phyloP scores from a whole-genome alignment of 2,113 vertebrate genomes.

The Tinamus guttatus region DNA sequence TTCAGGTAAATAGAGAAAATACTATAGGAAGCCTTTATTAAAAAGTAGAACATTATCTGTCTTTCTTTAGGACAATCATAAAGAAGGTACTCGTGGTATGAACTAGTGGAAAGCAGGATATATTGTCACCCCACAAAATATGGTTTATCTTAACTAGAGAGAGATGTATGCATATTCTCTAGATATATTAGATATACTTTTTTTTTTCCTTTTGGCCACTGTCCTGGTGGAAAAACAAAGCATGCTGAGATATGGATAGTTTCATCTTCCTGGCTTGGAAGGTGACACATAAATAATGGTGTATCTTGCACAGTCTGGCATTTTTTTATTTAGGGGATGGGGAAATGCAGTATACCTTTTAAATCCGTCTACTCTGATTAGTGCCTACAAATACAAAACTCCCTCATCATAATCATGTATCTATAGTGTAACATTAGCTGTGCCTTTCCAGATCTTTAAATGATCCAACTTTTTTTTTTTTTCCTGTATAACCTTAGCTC shows the following conservation, averaged over 20 bases:
- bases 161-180: not conserved
- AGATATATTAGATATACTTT: not conserved
- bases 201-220: not conserved
- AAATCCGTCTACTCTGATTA: not conserved
- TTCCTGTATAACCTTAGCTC: not conserved
- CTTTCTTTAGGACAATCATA: not conserved
- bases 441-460: not conserved
- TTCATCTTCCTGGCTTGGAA: not conserved
- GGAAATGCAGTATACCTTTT: not conserved
- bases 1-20: not conserved
- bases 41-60: not conserved
- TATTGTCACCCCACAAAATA: not conserved
- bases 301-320: not conserved
- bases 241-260: not conserved
- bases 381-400: not conserved
- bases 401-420: not conserved
- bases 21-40: not conserved
- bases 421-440: not conserved
- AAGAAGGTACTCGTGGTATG: not conserved
- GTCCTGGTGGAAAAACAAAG: not conserved
- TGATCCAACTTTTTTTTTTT: not conserved
- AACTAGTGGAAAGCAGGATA: not conserved
- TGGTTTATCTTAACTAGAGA: not conserved
- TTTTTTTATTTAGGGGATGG: not conserved
- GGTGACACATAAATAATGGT: not conserved